These are phyloP conservation scores for Nothobranchius furzeri DNA, from an alignment of 2,113 vertebrate genomes.

Conservation along the genomic window DNA sequence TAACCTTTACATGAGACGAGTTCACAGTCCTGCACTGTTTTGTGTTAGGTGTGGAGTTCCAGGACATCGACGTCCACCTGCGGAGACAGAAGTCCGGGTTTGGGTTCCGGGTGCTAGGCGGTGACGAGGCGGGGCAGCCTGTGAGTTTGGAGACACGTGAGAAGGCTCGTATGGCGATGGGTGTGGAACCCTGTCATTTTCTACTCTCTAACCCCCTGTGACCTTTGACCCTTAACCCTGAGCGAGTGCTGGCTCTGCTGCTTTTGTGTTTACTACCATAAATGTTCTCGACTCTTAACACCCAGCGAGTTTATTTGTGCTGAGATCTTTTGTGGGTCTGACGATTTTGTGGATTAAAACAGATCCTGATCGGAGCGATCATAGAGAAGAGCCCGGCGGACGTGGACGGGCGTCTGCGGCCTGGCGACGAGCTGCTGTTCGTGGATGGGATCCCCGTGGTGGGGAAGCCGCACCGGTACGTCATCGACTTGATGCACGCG, in stretches of 20 bases:
- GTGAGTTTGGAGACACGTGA: slow-evolving; percentile 88
- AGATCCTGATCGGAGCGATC: slow-evolving; percentile 97
- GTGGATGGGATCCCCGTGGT: slow-evolving; percentile 94
- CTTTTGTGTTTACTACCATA: slow-evolving; percentile 17
- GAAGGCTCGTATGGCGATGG: slow-evolving; percentile 81
- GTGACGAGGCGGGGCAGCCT: slow-evolving; percentile 97
- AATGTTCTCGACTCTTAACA: slow-evolving; percentile 28
- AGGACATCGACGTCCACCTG: slow-evolving; percentile 95
- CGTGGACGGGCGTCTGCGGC: slow-evolving; percentile 92
- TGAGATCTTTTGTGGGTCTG: neutral
- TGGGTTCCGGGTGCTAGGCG: slow-evolving; percentile 96
- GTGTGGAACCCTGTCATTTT: slow-evolving; percentile 75
- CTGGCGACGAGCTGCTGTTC: slow-evolving; percentile 93
- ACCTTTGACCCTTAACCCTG: slow-evolving; percentile 37
- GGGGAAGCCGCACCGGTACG: slow-evolving; percentile 95
- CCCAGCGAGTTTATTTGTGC: slow-evolving; percentile 21
- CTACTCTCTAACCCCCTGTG: slow-evolving; percentile 59
- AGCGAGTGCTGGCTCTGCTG: slow-evolving; percentile 57
- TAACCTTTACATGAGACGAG: neutral
- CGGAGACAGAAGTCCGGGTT: slow-evolving; percentile 97
- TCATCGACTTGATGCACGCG: slow-evolving; percentile 97
- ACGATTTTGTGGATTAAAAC: slow-evolving; percentile 26
- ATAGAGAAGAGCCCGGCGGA: slow-evolving; percentile 97
- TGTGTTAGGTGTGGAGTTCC: slow-evolving; percentile 86
- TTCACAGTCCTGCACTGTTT: neutral